Base-by-base conservation (phyloP, 1,140 invertebrate genomes). In the Zaprionus camerounensis region DNA sequence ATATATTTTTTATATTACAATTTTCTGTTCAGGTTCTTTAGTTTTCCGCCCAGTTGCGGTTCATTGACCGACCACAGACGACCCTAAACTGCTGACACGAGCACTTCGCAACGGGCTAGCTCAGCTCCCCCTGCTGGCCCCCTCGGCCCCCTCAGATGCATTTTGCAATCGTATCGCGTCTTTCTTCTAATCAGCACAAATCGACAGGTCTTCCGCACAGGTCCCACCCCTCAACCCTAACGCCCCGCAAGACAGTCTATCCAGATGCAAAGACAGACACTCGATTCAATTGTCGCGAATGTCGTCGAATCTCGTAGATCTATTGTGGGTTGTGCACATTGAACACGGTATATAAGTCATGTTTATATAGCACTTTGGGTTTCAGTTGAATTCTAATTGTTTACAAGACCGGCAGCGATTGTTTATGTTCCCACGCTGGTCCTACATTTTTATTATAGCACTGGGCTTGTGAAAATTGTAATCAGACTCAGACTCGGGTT, bases 381-480 rank as follows among this genome's bases (percentile, higher is more conserved):
- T 76, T 76, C 76, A 58, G 34, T 68, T 82, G 53, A 68, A 73
- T 65, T 82, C 46, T 28, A 68, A 86, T 69, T 80, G 70, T 64
- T 77, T 77, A 77, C 46, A 44, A 57, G 72, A 70, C 68, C 41
- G 75, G 65, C 68, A 71, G 44, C 65, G 69, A 75, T 66, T 88
- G 78, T 88, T 88, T 84, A 84, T 79, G 84, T 88, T 88, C 84
- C 84, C 84, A 88, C 84, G 84, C 81, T 84, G 72, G 55, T 82
- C 56, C 26, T 51, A 86, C 63, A 76, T 26, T 64, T 75, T 78
- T 68, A 68, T 53, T 68, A 68, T 53, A 51, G 51, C 64, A 13
- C 22, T 76, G 85, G 62, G 78, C 57, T 61, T 80, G 46, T 56
- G 56, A 61, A 51, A 63, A 63, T 24, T 34, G 61, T 53, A 73